These are phyloP conservation scores for Drosophila cardini DNA, from an alignment of 1,140 invertebrate species.

Conservation along the genomic window DNA sequence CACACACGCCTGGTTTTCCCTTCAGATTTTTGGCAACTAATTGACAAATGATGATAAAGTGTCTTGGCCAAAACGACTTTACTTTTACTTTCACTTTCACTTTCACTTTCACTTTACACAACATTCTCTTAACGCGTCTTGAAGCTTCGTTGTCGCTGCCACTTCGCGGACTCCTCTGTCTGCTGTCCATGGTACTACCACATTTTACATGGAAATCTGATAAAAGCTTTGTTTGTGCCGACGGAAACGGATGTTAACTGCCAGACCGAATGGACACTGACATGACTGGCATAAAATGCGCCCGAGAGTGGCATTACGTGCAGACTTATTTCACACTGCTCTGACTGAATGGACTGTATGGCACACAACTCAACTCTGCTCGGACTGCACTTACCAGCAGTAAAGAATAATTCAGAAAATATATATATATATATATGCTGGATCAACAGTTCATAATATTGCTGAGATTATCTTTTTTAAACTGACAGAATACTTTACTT, in stretches of 20 bases:
- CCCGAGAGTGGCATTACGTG: constrained; percentile 28
- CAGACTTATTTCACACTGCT: not conserved
- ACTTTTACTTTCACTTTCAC: constrained; percentile 13
- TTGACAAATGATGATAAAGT: constrained; percentile 83
- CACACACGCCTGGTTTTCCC: not conserved
- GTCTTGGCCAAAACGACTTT: constrained; percentile 54
- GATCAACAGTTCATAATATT: not conserved
- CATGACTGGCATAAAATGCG: constrained; percentile 55
- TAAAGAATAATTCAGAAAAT: not conserved
- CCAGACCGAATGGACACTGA: constrained; percentile 72
- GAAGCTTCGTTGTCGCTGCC: constrained; percentile 21
- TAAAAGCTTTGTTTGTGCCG: constrained; percentile 75
- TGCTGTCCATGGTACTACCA: constrained; percentile 20
- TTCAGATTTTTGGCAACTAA: constrained; percentile 61
- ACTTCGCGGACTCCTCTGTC: not conserved
- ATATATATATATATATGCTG: not conserved
- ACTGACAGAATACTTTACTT: not conserved
- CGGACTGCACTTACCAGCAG: not conserved
- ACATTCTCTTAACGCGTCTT: constrained; percentile 55
- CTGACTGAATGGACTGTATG: not conserved
- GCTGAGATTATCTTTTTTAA: constrained; percentile 1
- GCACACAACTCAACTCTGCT: not conserved
- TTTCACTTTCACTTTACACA: constrained; percentile 34
- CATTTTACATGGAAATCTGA: constrained; percentile 72
- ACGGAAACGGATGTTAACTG: constrained; percentile 80